Evolutionary conservation across 2,888 invertebrate genomes (phyloP), one percentile per base, ranked within the genome.

Genomic region (Eretmocerus hayati): DNA sequence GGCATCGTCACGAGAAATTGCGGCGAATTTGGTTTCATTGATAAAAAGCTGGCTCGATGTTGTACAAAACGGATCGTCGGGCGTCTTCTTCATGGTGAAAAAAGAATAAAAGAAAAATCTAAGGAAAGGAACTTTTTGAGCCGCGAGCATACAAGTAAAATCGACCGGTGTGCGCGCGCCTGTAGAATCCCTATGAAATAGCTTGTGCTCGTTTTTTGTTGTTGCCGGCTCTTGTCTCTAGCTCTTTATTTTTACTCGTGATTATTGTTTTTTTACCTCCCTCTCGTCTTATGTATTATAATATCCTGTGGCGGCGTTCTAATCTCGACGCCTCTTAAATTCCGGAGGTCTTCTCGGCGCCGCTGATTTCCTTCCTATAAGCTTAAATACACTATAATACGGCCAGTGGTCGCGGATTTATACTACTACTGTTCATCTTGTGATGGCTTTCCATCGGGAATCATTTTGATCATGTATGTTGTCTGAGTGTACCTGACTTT

Each of bases 61-160:
- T 42, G 50, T 54, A 52, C 48, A 46, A 46, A 54, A 49, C 50
- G 48, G 38, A 35, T 48, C 46, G 45, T 35, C 33, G 41, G 35
- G n/a, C n/a, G n/a, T n/a, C n/a, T n/a, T n/a, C n/a, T n/a, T n/a
- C 35, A 20, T 18, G 31, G 8, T 38, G 30, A 50, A 36, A 38
- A 46, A 45, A 45, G 42, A 30, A 42, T 20, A 15, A 21, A 33
- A 44, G 23, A 4, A 41, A 49, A 39, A 35, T 22, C 42, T 41
- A 3, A 30, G 30, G 30, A 30, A 13, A 30, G 13, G 30, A 30
- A 9, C 8, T 30, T 30, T 13, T 30, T 13, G 30, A 30, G 30
- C 13, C 30, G 30, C 30, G 30, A 13, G 30, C 8, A 13, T 8
- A n/a, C n/a, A n/a, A n/a, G n/a, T n/a, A n/a, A n/a, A n/a, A n/a